Percentiles rank a stretch among this genome's conserved stretches.
These are phyloP conservation scores for Sander vitreus DNA, from an alignment of 2,113 vertebrate genomes.

Conservation along the genomic window DNA sequence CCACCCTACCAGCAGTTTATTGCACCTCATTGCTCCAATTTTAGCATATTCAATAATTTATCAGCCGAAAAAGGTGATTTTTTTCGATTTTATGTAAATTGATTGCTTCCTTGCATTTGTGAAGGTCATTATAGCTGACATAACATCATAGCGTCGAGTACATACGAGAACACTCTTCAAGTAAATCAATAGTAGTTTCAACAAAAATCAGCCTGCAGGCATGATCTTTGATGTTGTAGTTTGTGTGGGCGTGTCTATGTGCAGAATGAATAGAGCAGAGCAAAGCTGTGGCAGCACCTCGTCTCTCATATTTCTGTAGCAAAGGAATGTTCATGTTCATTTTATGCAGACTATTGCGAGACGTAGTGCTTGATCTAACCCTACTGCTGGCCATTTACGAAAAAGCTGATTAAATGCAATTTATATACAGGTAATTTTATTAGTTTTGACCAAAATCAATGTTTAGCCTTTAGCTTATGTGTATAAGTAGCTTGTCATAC, in stretches of 20 bases:
- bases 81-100: slow-evolving; percentile 27
- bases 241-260: slow-evolving; percentile 31
- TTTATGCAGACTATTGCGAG: not conserved
- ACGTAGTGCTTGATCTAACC: not conserved
- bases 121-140: slow-evolving; percentile 16
- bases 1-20: not conserved
- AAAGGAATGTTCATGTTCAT: not conserved
- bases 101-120: not conserved
- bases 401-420: slow-evolving; percentile 11
- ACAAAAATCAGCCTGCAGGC: slow-evolving; percentile 1
- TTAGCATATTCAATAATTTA: not conserved
- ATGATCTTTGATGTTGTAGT: slow-evolving; percentile 18
- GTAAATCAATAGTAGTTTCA: slow-evolving; percentile 20
- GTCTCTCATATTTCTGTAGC: not conserved
- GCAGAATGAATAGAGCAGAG: slow-evolving; percentile 12
- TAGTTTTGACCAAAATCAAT: slow-evolving; percentile 31
- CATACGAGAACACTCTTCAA: not conserved
- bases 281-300: not conserved
- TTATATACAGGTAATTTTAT: slow-evolving; percentile 22
- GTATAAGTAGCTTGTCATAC: slow-evolving; percentile 27
- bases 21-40: not conserved
- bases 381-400: not conserved
- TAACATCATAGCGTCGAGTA: not conserved
- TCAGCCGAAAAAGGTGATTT: not conserved
- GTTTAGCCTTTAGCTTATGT: slow-evolving; percentile 31